Evolutionary conservation across 2,888 invertebrate genomes (phyloP).

Genomic region (Himalopsyche kuldschensis): DNA sequence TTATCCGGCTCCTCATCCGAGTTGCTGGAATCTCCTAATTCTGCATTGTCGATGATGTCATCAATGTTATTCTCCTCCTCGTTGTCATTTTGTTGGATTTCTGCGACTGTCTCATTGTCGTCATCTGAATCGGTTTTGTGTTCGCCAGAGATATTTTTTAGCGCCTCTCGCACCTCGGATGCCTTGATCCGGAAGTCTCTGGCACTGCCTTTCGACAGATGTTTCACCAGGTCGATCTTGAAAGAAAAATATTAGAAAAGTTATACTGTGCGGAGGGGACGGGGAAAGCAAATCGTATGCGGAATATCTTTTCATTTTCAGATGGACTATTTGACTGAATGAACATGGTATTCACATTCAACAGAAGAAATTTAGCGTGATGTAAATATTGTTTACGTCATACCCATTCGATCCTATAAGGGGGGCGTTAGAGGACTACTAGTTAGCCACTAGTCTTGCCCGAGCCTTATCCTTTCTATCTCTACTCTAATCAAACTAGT

Average conservation of each 20-base stretch:
- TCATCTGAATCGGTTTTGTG: background rate
- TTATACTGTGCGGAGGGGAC: too few relatives aligned
- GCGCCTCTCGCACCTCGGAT: conserved; percentile 27
- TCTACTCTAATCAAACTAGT: too few relatives aligned
- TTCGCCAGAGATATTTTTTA: background rate
- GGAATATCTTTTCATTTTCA: too few relatives aligned
- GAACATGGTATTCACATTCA: too few relatives aligned
- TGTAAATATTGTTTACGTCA: too few relatives aligned
- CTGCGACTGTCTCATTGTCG: background rate
- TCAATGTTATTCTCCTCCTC: background rate
- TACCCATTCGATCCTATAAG: too few relatives aligned
- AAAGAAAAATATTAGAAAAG: background rate
- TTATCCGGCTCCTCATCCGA: background rate
- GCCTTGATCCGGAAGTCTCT: conserved; percentile 36
- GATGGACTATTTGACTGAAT: too few relatives aligned
- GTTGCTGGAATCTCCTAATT: background rate
- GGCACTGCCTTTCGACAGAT: conserved; percentile 31
- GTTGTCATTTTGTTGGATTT: background rate
- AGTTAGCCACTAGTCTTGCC: too few relatives aligned
- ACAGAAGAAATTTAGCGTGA: too few relatives aligned
- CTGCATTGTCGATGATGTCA: conserved; percentile 8
- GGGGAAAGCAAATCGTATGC: too few relatives aligned
- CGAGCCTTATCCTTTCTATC: too few relatives aligned
- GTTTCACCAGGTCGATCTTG: conserved; percentile 28
- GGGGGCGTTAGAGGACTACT: too few relatives aligned